These are phyloP conservation scores for Ischnura elegans DNA, from an alignment of 2,888 invertebrate species.

Conservation along the genomic window DNA sequence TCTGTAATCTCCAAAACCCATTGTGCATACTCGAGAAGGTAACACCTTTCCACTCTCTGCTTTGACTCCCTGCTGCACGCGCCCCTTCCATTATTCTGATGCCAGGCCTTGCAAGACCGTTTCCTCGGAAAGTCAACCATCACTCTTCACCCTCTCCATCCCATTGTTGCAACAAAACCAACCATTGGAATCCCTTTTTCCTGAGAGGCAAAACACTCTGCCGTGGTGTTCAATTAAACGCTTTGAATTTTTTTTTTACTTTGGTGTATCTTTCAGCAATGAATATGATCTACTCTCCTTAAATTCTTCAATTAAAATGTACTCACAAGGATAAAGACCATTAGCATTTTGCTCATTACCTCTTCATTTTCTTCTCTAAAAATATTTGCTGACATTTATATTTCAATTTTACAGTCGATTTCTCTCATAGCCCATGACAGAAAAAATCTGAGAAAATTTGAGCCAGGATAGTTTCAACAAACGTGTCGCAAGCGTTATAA, in stretches of 20 bases:
- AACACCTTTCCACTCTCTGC: conserved; percentile 27
- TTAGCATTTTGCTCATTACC: too few species aligned
- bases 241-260: neutral
- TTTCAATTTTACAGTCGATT: too few species aligned
- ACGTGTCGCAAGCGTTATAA: too few species aligned
- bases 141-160: neutral
- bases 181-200: neutral
- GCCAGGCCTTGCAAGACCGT: neutral
- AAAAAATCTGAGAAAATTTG: too few species aligned
- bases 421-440: too few species aligned
- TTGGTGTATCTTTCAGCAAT: neutral
- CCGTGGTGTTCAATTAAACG: neutral
- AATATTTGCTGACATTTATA: too few species aligned
- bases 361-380: too few species aligned
- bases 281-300: too few species aligned
- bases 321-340: too few species aligned
- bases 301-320: too few species aligned
- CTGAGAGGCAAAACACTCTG: neutral
- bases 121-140: conserved; percentile 37
- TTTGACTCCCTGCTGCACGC: neutral
- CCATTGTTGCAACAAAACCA: conserved; percentile 35
- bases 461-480: too few species aligned
- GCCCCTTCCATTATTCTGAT: neutral
- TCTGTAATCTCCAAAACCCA: neutral
- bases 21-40: conserved; percentile 32